Evolutionary conservation across 2,888 invertebrate species (phyloP), one percentile per base, ranked within the genome.

Genomic region (Orthosia gracilis): DNA sequence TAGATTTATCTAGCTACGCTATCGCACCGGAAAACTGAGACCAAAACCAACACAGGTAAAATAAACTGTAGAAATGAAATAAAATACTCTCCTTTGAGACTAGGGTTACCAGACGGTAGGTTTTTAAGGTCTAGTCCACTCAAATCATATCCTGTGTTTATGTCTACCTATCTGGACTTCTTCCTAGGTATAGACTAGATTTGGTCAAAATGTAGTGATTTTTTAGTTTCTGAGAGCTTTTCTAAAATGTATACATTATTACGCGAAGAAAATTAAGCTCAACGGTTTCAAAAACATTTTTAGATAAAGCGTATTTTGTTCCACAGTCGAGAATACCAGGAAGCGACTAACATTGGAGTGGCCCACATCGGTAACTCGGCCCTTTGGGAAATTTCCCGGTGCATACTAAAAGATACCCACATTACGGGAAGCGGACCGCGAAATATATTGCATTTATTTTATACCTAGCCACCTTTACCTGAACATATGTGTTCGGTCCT

Each of bases 301-400:
- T 1, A 58, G 45, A 7, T 40, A 18, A n/a, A 9, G 47, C 21
- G 13, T 50, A 40, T 61, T 72, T 69, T 61, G 47, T 76, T 78
- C 11, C 52, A 47, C 67, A 76, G 31, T 70, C 11, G 15, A 47
- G 21, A 62, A 61, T 68, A 72, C 55, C 59, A 68, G 61, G 68
- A 82, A 78, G 18, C 26, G 21, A 26, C 61, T 66, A 54, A 63
- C 61, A 63, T 72, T 75, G 69, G 65, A 73, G 68, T 64, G 62
- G 66, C 72, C 63, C 76, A 80, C 76, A 77, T 72, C 62, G 64
- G 76, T 40, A 84, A 76, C 72, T 73, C 26, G 50, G 71, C 50
- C 85, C 85, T 80, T 76, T 80, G 85, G 85, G 85, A 87, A 84
- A 85, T 87, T 82, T 69, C 50, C 31, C 62, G 58, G 50, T 83